These are phyloP conservation scores for Heterocephalus glaber DNA, from an alignment of 2,113 vertebrate species.

Conservation along the genomic window DNA sequence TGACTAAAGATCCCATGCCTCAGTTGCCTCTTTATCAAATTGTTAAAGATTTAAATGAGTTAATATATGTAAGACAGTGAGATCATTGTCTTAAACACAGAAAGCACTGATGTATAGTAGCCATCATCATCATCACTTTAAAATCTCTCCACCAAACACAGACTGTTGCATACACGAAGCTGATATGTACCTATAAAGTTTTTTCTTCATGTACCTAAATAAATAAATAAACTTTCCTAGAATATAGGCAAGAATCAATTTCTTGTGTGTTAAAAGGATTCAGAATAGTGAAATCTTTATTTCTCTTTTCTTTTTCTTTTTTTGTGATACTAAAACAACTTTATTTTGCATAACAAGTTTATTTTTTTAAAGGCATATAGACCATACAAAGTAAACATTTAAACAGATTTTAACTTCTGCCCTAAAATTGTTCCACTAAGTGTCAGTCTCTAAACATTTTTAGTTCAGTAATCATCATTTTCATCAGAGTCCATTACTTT, in stretches of 20 bases:
- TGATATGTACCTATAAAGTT: neutral
- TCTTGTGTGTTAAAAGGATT: neutral
- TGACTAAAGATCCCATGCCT: neutral
- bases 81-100: neutral
- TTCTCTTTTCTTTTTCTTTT: neutral
- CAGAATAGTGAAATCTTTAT: neutral
- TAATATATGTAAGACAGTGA: neutral
- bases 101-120: neutral
- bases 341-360: too few species aligned
- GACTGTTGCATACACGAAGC: neutral
- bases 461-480: too few species aligned
- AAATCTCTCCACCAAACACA: neutral
- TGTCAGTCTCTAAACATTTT: too few species aligned
- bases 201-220: neutral
- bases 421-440: too few species aligned
- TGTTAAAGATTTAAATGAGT: conserved; percentile 1
- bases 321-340: too few species aligned
- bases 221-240: neutral
- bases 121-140: neutral
- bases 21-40: neutral
- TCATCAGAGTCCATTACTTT: too few species aligned
- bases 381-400: too few species aligned
- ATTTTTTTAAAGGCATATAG: too few species aligned
- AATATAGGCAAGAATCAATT: neutral
- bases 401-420: too few species aligned